phyloP scores from a whole-genome alignment of 2,113 vertebrate species.

The Melospiza melodia region DNA sequence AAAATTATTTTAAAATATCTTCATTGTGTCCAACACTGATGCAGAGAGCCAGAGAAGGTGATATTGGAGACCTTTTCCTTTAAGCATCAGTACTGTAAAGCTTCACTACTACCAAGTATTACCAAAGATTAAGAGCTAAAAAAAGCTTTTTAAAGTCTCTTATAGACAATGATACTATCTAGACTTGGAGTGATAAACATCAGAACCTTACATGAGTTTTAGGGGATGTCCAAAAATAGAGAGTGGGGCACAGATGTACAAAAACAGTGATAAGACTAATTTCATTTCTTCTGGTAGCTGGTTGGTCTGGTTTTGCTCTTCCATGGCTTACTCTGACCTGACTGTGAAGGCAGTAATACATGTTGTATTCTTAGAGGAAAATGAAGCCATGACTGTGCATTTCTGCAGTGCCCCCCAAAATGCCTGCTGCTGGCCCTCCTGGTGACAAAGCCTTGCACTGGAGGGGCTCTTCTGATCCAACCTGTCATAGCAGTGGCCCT shows the following conservation, averaged over 20 bases:
- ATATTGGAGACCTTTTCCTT: background rate
- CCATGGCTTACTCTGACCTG: background rate
- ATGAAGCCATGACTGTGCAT: background rate
- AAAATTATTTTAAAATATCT: background rate
- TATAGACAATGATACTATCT: background rate
- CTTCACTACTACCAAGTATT: background rate
- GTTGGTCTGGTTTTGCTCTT: background rate
- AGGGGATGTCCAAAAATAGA: background rate
- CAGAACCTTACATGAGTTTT: background rate
- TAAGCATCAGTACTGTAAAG: background rate
- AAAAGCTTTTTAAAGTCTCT: background rate
- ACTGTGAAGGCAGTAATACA: background rate
- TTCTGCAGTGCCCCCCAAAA: background rate
- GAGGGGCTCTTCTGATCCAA: background rate
- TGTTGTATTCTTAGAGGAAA: background rate
- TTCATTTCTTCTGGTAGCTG: background rate
- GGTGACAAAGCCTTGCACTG: background rate
- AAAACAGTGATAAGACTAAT: background rate
- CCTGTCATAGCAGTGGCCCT: background rate
- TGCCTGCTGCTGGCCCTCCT: background rate
- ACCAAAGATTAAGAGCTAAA: background rate
- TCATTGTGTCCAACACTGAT: background rate
- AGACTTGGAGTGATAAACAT: background rate
- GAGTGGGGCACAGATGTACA: accelerated
- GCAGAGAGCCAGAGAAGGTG: background rate